Conservation (phyloP, 2,888 invertebrate species). For the Coenonympha glycerion region DNA sequence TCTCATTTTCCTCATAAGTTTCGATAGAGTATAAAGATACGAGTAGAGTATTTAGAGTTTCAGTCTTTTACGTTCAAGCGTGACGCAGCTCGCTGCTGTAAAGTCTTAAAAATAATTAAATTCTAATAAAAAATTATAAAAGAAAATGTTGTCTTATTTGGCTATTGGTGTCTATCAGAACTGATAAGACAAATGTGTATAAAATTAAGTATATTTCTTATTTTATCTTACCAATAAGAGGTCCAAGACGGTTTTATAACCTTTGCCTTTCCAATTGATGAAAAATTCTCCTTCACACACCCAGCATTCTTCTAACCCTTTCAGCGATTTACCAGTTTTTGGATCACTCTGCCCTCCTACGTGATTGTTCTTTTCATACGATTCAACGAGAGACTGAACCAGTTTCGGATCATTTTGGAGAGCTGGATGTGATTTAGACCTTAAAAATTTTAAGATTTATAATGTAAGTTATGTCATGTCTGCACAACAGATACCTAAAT, state of each 20-base stretch:
- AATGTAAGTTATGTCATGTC: too few relatives aligned
- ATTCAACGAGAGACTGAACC: conserved; percentile 74
- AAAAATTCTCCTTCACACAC: conserved; percentile 81
- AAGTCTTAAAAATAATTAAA: too few relatives aligned
- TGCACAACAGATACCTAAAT: not conserved
- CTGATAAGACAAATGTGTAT: not conserved
- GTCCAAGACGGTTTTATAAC: conserved; percentile 80
- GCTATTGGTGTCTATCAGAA: too few relatives aligned
- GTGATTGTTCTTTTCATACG: conserved; percentile 79
- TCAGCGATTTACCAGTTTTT: conserved; percentile 74
- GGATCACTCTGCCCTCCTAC: conserved; percentile 77
- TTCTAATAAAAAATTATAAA: too few relatives aligned
- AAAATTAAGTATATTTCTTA: not conserved
- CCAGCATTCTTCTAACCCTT: conserved; percentile 78
- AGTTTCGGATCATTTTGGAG: conserved; percentile 52
- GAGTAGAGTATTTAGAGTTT: too few relatives aligned
- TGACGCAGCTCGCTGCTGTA: too few relatives aligned
- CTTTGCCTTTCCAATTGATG: conserved; percentile 84
- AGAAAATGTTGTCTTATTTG: not conserved
- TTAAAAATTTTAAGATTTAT: too few relatives aligned
- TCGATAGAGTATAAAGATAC: too few relatives aligned
- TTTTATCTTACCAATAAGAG: conserved; percentile 77
- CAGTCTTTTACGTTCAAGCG: too few relatives aligned
- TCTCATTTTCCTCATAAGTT: too few relatives aligned
- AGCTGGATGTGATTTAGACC: conserved; percentile 38